Percentiles rank a stretch among this genome's conserved stretches.
Conservation (phyloP, 2,113 vertebrate species). For the Gulo gulo region DNA sequence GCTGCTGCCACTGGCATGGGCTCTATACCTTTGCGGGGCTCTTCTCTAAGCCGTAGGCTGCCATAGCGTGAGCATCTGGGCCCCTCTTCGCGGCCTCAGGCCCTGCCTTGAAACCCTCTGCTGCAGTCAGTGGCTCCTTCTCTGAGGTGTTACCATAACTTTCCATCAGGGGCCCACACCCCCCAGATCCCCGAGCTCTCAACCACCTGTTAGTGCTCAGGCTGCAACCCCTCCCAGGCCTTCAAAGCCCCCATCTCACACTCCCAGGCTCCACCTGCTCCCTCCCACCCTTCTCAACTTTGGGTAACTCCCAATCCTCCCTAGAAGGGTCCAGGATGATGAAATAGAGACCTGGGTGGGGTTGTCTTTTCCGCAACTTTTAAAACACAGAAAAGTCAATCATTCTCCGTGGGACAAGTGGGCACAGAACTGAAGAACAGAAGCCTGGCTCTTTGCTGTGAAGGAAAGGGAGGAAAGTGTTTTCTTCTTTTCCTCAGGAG, state of each 20-base stretch:
- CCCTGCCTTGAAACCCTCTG: neutral
- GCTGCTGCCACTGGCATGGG: fast-evolving
- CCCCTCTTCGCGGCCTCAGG: neutral
- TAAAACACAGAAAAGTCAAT: neutral
- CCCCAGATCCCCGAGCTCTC: too few species aligned
- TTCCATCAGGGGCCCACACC: neutral
- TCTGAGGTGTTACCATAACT: neutral
- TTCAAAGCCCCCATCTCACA: neutral
- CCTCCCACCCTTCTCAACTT: neutral
- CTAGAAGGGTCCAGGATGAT: neutral
- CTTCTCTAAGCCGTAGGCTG: neutral
- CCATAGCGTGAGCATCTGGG: too few species aligned
- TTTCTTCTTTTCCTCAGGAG: neutral
- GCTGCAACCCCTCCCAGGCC: neutral
- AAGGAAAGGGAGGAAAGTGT: neutral
- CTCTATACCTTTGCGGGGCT: neutral
- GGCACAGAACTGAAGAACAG: neutral
- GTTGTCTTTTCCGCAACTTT: neutral
- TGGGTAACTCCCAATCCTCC: neutral
- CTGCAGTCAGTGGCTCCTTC: neutral
- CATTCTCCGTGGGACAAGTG: neutral
- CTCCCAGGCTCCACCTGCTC: neutral
- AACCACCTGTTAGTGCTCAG: neutral
- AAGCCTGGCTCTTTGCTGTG: neutral
- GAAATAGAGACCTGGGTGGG: neutral